Base-by-base conservation (phyloP, 1,140 invertebrate genomes). In the Bombus fervidus region DNA sequence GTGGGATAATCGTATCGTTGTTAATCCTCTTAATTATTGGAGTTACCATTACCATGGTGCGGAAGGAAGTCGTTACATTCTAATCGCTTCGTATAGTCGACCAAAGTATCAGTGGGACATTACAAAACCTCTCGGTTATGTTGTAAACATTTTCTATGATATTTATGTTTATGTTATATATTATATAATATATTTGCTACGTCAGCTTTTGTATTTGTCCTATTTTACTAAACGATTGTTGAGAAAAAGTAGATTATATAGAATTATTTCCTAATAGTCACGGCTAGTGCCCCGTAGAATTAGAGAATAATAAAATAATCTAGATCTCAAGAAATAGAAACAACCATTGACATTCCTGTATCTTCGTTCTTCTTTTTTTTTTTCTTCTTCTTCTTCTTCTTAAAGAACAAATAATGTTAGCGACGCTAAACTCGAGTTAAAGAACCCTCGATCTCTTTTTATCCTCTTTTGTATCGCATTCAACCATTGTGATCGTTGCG, bases 1-100 rank as follows among this genome's bases (percentile, higher is more conserved):
- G 89, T 92, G 91, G 92, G 90, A 88, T 93, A 91, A 91, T 94
- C 90, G 74, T 93, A 86, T 91, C 92, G 69, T 91, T 87, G 81
- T 92, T 93, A 83, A 88, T 92, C 87, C 75, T 91, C 87, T 77
- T 91, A 86, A 91, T 91, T 91, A 87, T 91, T 88, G 93, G 90
- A 90, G 81, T 91, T 81, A 81, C 87, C 77, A 69, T 90, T 86
- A 77, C 87, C 86, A 62, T 76, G 77, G 53, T 85, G 69, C 86
- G 22, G 83, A 79, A 85, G 83, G 86, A 85, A 41, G 69, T 81
- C 72, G 22, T 87, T 85, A 64, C 71, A 41, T 85, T 87, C 83
- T 85, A 74, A 64, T 85, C 64, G n/a, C 83, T 73, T 74, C 72
- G 71, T 77, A 77, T 85, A 79, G n/a, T 85, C 83, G 13, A 41